Conservation (phyloP, 2,888 invertebrate species). For the Athripsodes cinereus region DNA sequence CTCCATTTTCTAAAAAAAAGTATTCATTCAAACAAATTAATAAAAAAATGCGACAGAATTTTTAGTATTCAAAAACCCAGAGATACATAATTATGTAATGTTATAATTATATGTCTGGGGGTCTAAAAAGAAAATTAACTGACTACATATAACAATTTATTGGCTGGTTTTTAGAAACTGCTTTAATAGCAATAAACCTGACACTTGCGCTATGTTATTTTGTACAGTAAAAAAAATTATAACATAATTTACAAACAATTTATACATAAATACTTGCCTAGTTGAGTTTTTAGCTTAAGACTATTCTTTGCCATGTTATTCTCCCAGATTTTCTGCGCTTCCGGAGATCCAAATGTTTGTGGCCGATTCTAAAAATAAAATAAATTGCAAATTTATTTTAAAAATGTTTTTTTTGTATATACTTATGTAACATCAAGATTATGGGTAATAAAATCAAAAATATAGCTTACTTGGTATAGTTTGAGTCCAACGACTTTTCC, state of each 20-base stretch:
- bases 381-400: neutral
- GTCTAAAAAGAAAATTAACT: no score
- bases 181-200: no score
- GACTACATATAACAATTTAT: no score
- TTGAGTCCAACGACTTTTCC: constrained; percentile 63
- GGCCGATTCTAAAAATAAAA: constrained; percentile 23
- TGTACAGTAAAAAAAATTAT: no score
- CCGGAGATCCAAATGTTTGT: constrained; percentile 15
- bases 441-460: neutral
- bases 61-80: no score
- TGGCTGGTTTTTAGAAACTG: no score
- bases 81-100: no score
- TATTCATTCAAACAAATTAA: no score
- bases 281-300: constrained; percentile 54
- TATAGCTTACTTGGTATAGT: constrained; percentile 44
- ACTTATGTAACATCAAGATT: neutral
- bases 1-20: constrained; percentile 50
- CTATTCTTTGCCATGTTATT: constrained; percentile 57
- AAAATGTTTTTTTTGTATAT: neutral
- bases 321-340: constrained; percentile 48
- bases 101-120: no score
- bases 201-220: no score
- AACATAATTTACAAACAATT: no score
- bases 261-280: constrained; percentile 35
- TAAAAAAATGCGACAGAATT: no score